Percentiles rank a stretch among this genome's conserved stretches.
These are phyloP conservation scores for Bubalus kerabau DNA, from an alignment of 2,113 vertebrate species.

Conservation along the genomic window DNA sequence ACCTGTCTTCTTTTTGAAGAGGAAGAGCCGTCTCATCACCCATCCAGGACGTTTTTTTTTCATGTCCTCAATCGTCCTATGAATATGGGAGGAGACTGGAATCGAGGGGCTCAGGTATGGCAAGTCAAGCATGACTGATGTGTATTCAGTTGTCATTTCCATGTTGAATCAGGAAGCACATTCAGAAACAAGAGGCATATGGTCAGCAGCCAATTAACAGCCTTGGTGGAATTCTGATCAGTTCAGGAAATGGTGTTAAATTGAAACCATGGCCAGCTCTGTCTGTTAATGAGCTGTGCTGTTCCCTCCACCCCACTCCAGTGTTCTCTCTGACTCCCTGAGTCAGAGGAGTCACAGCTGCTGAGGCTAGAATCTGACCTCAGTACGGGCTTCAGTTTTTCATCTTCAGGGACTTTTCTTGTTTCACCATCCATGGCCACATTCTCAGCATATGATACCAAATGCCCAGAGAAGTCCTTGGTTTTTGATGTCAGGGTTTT, in stretches of 20 bases:
- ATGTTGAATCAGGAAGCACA: not conserved
- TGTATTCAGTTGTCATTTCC: constrained; percentile 23
- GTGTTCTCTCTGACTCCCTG: not conserved
- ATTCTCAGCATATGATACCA: not conserved
- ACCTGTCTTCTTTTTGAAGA: not conserved
- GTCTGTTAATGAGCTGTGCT: not conserved
- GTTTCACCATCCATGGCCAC: not conserved
- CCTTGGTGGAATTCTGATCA: constrained; percentile 22
- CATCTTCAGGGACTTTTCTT: not conserved
- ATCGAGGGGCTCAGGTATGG: not conserved
- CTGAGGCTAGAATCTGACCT: not conserved
- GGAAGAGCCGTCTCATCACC: not conserved
- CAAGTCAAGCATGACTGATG: not conserved
- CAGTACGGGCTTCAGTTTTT: not conserved
- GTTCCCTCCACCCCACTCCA: not conserved
- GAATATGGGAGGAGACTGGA: not conserved
- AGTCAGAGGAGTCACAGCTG: not conserved
- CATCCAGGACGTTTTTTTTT: not conserved
- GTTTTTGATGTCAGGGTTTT: not conserved
- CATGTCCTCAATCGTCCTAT: not conserved
- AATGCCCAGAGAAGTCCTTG: not conserved
- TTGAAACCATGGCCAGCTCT: not conserved
- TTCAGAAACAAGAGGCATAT: not conserved
- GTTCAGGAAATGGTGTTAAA: not conserved
- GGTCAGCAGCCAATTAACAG: constrained; percentile 14